These are phyloP conservation scores for Calycopis cecrops DNA, from an alignment of 1,140 invertebrate species.

Conservation along the genomic window DNA sequence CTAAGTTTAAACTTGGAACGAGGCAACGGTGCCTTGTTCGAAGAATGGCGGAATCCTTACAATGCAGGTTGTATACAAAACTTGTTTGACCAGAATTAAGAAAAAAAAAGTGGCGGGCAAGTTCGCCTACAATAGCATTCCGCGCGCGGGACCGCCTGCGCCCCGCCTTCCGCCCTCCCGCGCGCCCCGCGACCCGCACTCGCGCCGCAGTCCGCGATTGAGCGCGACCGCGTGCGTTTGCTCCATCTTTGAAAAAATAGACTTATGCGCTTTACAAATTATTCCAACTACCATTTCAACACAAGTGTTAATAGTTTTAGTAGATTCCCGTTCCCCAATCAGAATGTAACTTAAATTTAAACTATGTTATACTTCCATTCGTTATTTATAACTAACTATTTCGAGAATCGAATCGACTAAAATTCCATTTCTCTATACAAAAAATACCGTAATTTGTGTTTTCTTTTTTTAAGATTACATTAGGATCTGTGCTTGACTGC, in stretches of 20 bases:
- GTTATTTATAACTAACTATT: not conserved
- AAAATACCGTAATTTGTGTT: conserved; percentile 16
- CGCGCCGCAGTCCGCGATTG: conserved; percentile 44
- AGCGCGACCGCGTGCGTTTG: conserved; percentile 49
- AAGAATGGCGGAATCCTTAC: conserved; percentile 72
- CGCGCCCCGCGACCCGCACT: conserved; percentile 39
- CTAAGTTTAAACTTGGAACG: conserved; percentile 38
- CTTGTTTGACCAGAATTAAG: conserved; percentile 72
- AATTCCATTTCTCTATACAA: conserved; percentile 14
- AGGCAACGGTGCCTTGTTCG: conserved; percentile 56
- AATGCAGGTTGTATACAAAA: conserved; percentile 73
- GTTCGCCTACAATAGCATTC: conserved; percentile 72
- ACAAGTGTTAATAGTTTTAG: conserved; percentile 28
- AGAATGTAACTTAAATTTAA: not conserved
- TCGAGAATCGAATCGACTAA: conserved; percentile 3
- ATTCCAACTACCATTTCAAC: conserved; percentile 22
- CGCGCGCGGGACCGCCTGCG: conserved; percentile 44
- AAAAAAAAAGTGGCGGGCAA: conserved; percentile 70
- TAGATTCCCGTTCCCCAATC: not conserved
- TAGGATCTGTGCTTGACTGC: conserved; percentile 32
- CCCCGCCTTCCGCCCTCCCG: conserved; percentile 52
- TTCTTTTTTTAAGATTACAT: conserved; percentile 16
- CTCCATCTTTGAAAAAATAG: conserved; percentile 11
- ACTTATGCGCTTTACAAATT: conserved; percentile 36
- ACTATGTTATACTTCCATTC: not conserved